Percentiles rank a stretch among this genome's conserved stretches.
Evolutionary conservation across 2,797 vertebrate genomes (phyloP).

Genomic region (Chromobotia macracanthus): DNA sequence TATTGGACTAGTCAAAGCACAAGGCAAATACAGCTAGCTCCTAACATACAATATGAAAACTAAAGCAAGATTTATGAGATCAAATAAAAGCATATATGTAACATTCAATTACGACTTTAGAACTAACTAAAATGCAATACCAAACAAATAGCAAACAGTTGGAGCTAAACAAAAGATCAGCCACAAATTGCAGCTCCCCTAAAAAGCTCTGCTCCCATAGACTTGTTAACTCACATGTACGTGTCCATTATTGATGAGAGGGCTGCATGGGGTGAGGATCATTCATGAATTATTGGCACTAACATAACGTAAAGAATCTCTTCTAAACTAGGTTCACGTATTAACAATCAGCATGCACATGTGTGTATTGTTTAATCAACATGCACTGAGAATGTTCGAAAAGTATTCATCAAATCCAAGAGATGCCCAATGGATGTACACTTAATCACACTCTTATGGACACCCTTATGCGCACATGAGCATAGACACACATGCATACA

Average conservation of each 20-base stretch:
- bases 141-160: conserved; percentile 1
- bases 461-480: conserved; percentile 47
- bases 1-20: conserved; percentile 65
- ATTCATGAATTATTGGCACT: conserved; percentile 95
- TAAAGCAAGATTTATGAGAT: conserved; percentile 34
- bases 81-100: conserved; percentile 24
- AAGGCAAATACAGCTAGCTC: conserved; percentile 26
- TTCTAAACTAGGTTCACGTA: conserved; percentile 81
- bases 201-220: conserved; percentile 54
- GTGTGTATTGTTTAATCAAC: conserved; percentile 10
- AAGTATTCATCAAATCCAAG: conserved; percentile 29
- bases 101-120: background rate
- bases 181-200: conserved; percentile 23
- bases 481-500: conserved; percentile 36
- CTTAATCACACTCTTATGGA: conserved; percentile 47
- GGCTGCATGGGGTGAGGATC: conserved; percentile 86
- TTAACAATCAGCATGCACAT: conserved; percentile 17
- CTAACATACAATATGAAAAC: conserved; percentile 18
- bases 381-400: background rate
- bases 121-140: background rate
- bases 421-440: conserved; percentile 30
- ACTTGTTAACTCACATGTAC: conserved; percentile 94
- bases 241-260: conserved; percentile 89
- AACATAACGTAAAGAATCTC: conserved; percentile 82
- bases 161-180: conserved; percentile 44